Evolutionary conservation across 2,888 invertebrate species (phyloP).

Genomic region (Netelia virgata): DNA sequence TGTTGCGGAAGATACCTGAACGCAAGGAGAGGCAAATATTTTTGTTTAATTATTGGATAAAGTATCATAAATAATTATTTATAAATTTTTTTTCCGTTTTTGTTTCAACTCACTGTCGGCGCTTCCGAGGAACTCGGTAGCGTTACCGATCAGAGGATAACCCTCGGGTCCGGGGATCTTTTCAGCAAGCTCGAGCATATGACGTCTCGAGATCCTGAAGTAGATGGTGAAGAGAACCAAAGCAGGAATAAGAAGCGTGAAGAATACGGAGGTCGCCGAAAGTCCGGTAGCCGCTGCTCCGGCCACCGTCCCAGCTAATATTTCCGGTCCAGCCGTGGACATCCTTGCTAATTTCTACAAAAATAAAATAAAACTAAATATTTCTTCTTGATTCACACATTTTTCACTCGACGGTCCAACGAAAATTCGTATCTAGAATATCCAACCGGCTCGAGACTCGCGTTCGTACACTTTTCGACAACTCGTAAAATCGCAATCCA

Average conservation of each 20-base stretch:
- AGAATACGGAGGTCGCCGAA: constrained; percentile 90
- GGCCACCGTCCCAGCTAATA: constrained; percentile 79
- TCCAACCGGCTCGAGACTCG: background rate
- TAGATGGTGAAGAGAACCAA: constrained; percentile 90
- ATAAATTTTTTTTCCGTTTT: constrained; percentile 5
- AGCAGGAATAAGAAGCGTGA: constrained; percentile 90
- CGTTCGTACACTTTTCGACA: background rate
- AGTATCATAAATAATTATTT: background rate
- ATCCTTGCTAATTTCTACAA: constrained; percentile 71
- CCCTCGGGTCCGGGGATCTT: constrained; percentile 91
- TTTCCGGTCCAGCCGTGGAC: constrained; percentile 82
- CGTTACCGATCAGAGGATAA: constrained; percentile 91
- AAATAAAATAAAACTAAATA: constrained; percentile 8
- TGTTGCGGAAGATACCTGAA: constrained; percentile 90
- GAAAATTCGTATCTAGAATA: background rate
- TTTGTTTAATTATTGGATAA: background rate
- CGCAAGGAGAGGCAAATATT: constrained; percentile 50
- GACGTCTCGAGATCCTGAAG: constrained; percentile 91
- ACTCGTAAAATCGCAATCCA: background rate
- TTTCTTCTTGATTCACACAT: background rate
- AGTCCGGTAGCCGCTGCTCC: constrained; percentile 84
- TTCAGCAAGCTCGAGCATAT: constrained; percentile 89
- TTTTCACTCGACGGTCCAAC: background rate
- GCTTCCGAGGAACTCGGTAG: constrained; percentile 90
- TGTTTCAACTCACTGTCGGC: constrained; percentile 88